A percentile compares a stretch with the other conserved stretches of the same genome.
Conservation (phyloP, 2,888 invertebrate genomes). For the Eudasyphora cyanicolor region DNA sequence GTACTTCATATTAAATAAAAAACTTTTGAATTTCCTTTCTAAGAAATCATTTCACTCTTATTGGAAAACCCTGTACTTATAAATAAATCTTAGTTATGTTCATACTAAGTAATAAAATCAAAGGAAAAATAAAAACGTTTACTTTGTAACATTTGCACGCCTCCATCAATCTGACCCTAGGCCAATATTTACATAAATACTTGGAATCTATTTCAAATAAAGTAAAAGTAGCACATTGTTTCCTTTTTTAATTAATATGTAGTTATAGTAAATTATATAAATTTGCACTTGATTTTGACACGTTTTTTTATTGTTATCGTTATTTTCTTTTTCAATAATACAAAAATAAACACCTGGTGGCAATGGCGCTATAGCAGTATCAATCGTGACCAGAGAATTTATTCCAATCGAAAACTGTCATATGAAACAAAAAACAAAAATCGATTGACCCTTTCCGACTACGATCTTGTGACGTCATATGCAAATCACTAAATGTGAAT, state of each 20-base stretch:
- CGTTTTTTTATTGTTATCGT: not conserved
- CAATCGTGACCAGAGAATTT: conserved; percentile 6
- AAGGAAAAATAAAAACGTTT: no score
- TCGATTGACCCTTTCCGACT: not conserved
- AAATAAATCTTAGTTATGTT: no score
- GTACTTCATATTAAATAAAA: no score
- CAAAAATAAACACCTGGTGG: conserved; percentile 2
- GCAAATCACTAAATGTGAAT: no score
- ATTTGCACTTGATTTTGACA: conserved; percentile 50
- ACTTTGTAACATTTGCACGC: no score
- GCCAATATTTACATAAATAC: no score
- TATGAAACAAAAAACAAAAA: not conserved
- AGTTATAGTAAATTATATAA: conserved; percentile 14
- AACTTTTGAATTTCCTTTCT: no score
- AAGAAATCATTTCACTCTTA: no score
- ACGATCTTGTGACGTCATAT: conserved; percentile 38
- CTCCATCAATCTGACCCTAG: no score
- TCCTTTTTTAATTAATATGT: not conserved
- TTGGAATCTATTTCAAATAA: no score
- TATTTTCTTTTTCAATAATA: not conserved
- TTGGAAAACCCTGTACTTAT: no score
- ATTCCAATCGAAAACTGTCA: not conserved
- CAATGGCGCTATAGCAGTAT: not conserved
- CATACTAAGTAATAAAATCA: no score
- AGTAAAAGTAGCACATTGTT: not conserved